Evolutionary conservation across 2,888 invertebrate species (phyloP).

Genomic region (Bedellia somnulentella): DNA sequence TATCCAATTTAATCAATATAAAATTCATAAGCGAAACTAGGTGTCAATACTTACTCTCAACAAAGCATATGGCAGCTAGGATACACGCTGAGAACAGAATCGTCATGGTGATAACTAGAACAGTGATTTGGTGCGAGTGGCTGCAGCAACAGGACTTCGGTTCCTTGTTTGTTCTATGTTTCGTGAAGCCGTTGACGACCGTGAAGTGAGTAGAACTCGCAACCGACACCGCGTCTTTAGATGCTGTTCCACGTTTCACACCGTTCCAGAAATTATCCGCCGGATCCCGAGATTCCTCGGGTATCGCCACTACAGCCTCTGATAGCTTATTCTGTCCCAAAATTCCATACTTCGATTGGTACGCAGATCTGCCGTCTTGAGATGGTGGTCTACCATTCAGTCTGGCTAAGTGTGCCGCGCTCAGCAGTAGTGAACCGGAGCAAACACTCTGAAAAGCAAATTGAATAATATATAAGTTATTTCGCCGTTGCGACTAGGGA

Average conservation of each 20-base stretch:
- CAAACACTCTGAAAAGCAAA: constrained; percentile 76
- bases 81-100: constrained; percentile 79
- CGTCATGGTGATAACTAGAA: constrained; percentile 81
- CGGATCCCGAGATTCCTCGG: constrained; percentile 37
- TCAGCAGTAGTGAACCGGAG: constrained; percentile 77
- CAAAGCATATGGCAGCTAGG: constrained; percentile 76
- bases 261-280: constrained; percentile 44
- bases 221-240: constrained; percentile 70
- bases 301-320: constrained; percentile 38
- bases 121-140: constrained; percentile 77
- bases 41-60: constrained; percentile 86
- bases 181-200: constrained; percentile 76
- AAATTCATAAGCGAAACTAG: too few species aligned
- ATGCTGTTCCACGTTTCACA: constrained; percentile 45
- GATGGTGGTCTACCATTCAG: constrained; percentile 44
- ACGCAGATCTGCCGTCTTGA: constrained; percentile 33
- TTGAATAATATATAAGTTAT: neutral
- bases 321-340: constrained; percentile 29
- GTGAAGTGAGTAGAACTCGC: constrained; percentile 89
- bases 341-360: constrained; percentile 31
- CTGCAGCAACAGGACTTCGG: constrained; percentile 71
- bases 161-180: constrained; percentile 64
- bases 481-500: too few species aligned
- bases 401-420: constrained; percentile 72
- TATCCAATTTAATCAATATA: too few species aligned